Percentiles rank a stretch among this genome's conserved stretches.
These are phyloP conservation scores for Thereva nobilitata DNA, from an alignment of 2,888 invertebrate species.

Conservation along the genomic window DNA sequence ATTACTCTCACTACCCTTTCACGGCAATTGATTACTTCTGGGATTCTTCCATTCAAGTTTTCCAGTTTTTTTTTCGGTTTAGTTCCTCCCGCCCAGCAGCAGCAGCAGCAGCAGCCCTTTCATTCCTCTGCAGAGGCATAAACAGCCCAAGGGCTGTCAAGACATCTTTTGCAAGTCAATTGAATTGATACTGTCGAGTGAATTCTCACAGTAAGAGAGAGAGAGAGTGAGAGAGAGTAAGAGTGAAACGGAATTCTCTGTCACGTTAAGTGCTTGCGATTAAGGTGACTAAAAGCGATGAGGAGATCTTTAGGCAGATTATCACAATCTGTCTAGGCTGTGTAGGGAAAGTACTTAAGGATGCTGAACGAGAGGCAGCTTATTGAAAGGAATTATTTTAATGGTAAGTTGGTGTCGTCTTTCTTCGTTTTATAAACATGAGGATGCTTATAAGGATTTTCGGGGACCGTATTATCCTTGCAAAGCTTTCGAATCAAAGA, in stretches of 20 bases:
- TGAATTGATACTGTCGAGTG: slow-evolving; percentile 16
- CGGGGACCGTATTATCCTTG: too few relatives aligned
- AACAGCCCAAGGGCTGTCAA: slow-evolving; percentile 9
- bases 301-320: neutral
- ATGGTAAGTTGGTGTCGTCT: neutral
- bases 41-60: slow-evolving; percentile 13
- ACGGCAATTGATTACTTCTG: slow-evolving; percentile 31
- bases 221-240: neutral
- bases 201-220: neutral
- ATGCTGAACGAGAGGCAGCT: too few relatives aligned
- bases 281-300: slow-evolving; percentile 9
- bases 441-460: too few relatives aligned
- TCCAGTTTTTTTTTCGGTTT: neutral
- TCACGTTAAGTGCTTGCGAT: slow-evolving; percentile 12
- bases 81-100: neutral
- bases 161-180: slow-evolving; percentile 29
- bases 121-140: neutral
- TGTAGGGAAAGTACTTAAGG: neutral
- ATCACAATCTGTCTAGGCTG: slow-evolving; percentile 4
- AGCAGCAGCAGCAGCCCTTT: neutral
- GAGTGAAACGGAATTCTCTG: neutral
- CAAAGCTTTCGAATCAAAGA: too few relatives aligned
- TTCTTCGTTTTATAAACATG: too few relatives aligned
- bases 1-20: slow-evolving; percentile 30
- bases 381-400: neutral